Evolutionary conservation across 2,888 invertebrate genomes (phyloP).

Genomic region (Leptopilina syphax): DNA sequence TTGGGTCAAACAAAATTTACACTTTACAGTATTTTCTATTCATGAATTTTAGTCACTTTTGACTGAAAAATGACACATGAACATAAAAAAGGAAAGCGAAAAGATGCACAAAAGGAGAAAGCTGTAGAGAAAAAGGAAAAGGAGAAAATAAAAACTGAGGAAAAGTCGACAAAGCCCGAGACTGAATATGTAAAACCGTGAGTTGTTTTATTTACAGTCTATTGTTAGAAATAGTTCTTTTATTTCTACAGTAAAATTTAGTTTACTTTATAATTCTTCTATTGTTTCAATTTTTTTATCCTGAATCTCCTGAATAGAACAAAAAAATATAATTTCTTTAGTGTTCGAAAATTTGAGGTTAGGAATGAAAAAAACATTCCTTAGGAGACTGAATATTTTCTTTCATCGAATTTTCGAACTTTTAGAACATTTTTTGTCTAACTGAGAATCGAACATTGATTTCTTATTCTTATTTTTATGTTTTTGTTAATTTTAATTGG

Average conservation of each 20-base stretch:
- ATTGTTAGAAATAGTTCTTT: neutral
- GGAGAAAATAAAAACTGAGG: slow-evolving; percentile 54
- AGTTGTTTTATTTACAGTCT: slow-evolving; percentile 43
- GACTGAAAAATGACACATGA: slow-evolving; percentile 64
- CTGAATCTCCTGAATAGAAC: no score
- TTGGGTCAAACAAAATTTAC: slow-evolving; percentile 33
- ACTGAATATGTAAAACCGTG: slow-evolving; percentile 56
- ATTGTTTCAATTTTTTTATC: neutral
- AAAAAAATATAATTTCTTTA: no score
- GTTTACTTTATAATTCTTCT: neutral
- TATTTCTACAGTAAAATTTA: neutral
- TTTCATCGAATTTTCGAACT: no score
- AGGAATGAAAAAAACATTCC: no score
- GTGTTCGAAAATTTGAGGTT: no score
- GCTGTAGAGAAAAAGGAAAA: slow-evolving; percentile 53
- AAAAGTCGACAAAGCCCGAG: slow-evolving; percentile 44
- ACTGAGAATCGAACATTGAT: no score
- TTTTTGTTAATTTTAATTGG: no score
- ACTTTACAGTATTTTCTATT: slow-evolving; percentile 43
- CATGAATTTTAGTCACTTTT: slow-evolving; percentile 27
- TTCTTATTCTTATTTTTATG: no score
- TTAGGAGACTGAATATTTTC: no score
- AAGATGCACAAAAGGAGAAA: slow-evolving; percentile 59
- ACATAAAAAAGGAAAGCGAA: slow-evolving; percentile 59
- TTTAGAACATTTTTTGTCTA: no score